Percentiles rank a stretch among this genome's conserved stretches.
phyloP scores from a whole-genome alignment of 2,797 vertebrate species.

The Potorous gilbertii region DNA sequence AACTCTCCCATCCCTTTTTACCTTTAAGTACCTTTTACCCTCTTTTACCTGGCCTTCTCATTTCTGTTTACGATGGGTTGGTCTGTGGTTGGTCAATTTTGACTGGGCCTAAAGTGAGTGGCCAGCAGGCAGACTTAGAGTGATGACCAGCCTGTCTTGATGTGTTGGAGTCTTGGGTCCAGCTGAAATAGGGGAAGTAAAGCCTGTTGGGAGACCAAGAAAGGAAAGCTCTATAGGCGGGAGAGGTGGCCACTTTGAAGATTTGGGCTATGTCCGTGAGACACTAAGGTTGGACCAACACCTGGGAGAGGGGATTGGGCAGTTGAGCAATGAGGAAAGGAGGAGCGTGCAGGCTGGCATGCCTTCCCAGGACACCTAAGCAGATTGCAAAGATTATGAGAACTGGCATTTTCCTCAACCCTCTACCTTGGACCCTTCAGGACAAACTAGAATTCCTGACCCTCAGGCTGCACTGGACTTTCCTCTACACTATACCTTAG shows the following conservation, averaged over 20 bases:
- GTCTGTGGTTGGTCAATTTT: slow-evolving; percentile 87
- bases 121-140: slow-evolving; percentile 79
- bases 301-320: no score
- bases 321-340: no score
- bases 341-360: no score
- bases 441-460: no score
- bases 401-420: no score
- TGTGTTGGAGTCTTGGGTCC: slow-evolving; percentile 77
- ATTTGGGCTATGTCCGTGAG: no score
- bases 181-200: slow-evolving; percentile 91
- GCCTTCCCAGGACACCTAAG: no score
- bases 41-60: rapidly evolving
- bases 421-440: no score
- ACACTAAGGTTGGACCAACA: no score
- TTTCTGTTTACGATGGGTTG: slow-evolving; percentile 89
- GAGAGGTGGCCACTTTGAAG: background rate
- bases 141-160: slow-evolving; percentile 70
- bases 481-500: no score
- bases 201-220: slow-evolving; percentile 88
- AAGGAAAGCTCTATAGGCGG: slow-evolving; percentile 81
- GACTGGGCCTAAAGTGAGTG: slow-evolving; percentile 84
- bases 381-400: no score
- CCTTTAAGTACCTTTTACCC: background rate
- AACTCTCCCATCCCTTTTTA: background rate
- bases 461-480: no score